Percentiles rank a stretch among this genome's conserved stretches.
phyloP scores from a whole-genome alignment of 2,113 vertebrate genomes.

The Pseudorasbora parva region DNA sequence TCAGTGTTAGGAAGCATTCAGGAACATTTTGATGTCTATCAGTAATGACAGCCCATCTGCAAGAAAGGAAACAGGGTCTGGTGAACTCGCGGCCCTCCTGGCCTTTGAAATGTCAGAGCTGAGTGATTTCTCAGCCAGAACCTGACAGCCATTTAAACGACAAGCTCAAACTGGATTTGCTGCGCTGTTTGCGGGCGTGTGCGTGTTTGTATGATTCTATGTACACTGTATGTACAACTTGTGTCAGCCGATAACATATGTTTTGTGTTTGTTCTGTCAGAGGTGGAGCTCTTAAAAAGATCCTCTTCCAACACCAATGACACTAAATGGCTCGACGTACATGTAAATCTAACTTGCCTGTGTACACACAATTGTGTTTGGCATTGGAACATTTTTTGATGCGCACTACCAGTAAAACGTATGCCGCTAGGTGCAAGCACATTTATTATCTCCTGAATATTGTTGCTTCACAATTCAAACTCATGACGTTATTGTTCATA shows the following conservation, averaged over 20 bases:
- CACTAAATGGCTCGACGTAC: background rate
- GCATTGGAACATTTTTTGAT: background rate
- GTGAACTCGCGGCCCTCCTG: background rate
- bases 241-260: conserved; percentile 65
- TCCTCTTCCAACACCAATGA: background rate
- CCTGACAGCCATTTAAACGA: background rate
- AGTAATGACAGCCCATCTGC: conserved; percentile 4
- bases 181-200: too few species aligned
- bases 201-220: too few species aligned
- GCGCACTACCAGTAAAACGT: background rate
- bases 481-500: background rate
- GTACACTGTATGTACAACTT: conserved; percentile 43
- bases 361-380: background rate
- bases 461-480: background rate
- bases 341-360: background rate
- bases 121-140: background rate
- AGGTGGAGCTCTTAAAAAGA: conserved; percentile 53
- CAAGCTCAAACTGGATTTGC: conserved; percentile 9
- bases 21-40: conserved; percentile 5
- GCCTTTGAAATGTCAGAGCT: background rate
- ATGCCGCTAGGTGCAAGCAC: background rate
- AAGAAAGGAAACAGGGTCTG: background rate
- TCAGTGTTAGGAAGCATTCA: conserved; percentile 1
- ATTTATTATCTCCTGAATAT: background rate
- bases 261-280: conserved; percentile 69